Conservation (phyloP, 2,113 vertebrate species). For the Oreochromis niloticus region DNA sequence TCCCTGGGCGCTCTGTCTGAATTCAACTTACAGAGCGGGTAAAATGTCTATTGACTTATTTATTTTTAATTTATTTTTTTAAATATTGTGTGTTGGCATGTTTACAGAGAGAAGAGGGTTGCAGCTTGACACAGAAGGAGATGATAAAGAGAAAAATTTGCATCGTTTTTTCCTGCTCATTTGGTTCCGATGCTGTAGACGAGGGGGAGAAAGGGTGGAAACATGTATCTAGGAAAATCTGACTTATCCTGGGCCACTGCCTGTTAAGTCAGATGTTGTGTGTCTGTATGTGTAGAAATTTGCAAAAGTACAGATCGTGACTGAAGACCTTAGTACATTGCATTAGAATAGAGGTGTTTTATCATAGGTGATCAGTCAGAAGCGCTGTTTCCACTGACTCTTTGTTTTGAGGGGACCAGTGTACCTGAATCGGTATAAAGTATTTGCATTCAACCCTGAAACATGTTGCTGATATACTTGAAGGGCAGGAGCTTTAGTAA, state of each 20-base stretch:
- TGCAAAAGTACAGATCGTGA: neutral
- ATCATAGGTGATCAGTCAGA: neutral
- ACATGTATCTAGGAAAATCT: neutral
- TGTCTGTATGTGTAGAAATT: neutral
- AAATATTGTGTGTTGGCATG: neutral
- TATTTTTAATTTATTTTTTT: rapidly evolving
- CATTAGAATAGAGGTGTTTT: neutral
- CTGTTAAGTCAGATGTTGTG: neutral
- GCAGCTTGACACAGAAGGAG: neutral
- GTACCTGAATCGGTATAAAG: neutral
- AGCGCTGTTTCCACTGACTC: rapidly evolving
- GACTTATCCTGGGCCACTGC: neutral
- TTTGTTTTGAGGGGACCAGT: neutral
- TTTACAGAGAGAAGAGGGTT: neutral
- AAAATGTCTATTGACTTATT: neutral
- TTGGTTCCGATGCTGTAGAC: neutral
- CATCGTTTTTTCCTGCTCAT: neutral
- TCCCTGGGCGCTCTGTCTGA: slow-evolving; percentile 68
- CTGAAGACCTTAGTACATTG: neutral
- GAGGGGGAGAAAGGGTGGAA: neutral
- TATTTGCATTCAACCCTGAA: neutral
- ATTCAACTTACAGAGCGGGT: slow-evolving; percentile 70
- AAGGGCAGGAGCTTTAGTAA: neutral
- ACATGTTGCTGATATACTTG: neutral
- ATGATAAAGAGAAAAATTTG: neutral